Conservation (phyloP, 2,888 invertebrate species). For the Prosapia bicincta region DNA sequence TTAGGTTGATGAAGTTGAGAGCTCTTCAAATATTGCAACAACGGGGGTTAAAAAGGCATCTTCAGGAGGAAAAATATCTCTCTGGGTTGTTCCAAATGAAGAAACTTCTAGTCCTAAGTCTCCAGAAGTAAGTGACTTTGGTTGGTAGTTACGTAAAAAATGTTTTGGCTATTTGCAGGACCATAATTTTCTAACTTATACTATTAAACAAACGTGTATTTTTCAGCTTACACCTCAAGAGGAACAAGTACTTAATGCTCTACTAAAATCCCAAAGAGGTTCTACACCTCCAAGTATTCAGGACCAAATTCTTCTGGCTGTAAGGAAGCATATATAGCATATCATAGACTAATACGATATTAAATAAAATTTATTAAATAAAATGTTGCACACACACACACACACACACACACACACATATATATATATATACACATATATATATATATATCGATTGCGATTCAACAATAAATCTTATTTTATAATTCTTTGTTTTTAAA, state of each 20-base stretch:
- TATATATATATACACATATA: not conserved
- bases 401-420: not conserved
- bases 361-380: no score
- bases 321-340: conserved; percentile 10
- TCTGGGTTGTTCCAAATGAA: conserved; percentile 36
- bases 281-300: conserved; percentile 26
- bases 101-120: conserved; percentile 17
- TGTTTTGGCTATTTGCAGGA: no score
- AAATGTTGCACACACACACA: no score
- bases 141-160: no score
- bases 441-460: no score
- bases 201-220: not conserved
- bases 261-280: conserved; percentile 31
- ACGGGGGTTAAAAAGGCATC: conserved; percentile 8
- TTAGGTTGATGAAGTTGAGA: not conserved
- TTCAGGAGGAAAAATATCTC: conserved; percentile 36
- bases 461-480: no score
- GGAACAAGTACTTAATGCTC: conserved; percentile 33
- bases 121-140: not conserved
- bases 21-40: not conserved
- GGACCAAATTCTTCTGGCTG: conserved; percentile 36
- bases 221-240: conserved; percentile 31
- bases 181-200: no score
- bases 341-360: conserved; percentile 9
- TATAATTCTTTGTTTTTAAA: no score